phyloP scores from a whole-genome alignment of 2,113 vertebrate species.

The Plectropomus leopardus region DNA sequence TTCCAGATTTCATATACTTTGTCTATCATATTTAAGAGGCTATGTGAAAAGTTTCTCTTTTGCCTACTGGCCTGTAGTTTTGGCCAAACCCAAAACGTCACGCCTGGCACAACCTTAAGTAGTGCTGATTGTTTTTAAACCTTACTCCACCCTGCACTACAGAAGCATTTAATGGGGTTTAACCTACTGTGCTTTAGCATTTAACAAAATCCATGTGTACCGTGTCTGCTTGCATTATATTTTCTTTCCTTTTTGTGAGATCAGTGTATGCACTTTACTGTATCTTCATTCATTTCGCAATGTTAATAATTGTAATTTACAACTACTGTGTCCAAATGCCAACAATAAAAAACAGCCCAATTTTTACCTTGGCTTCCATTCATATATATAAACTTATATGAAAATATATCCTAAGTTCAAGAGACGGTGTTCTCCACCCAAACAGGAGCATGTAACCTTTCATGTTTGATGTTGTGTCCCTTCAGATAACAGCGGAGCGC shows the following conservation, averaged over 20 bases:
- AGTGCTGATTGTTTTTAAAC: not conserved
- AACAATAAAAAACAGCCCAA: not conserved
- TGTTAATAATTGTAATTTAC: not conserved
- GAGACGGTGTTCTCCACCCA: not conserved
- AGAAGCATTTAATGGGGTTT: too few species aligned
- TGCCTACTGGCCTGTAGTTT: not conserved
- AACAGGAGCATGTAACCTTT: not conserved
- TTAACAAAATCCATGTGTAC: not conserved
- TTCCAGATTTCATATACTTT: not conserved
- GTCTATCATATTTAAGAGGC: not conserved
- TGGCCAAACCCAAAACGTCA: not conserved
- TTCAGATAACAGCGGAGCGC: slow-evolving; percentile 44
- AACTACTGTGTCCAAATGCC: not conserved
- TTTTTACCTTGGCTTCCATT: not conserved
- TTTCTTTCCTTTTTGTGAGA: not conserved
- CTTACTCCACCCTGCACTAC: not conserved
- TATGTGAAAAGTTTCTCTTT: too few species aligned
- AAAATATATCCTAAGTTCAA: not conserved
- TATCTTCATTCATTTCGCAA: not conserved
- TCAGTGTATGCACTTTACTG: not conserved
- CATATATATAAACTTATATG: not conserved
- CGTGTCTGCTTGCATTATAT: not conserved
- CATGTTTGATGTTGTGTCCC: not conserved
- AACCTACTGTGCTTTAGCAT: not conserved
- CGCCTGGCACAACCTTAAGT: not conserved